These are phyloP conservation scores for Eledone cirrhosa DNA, from an alignment of 2,888 invertebrate species.

Conservation along the genomic window DNA sequence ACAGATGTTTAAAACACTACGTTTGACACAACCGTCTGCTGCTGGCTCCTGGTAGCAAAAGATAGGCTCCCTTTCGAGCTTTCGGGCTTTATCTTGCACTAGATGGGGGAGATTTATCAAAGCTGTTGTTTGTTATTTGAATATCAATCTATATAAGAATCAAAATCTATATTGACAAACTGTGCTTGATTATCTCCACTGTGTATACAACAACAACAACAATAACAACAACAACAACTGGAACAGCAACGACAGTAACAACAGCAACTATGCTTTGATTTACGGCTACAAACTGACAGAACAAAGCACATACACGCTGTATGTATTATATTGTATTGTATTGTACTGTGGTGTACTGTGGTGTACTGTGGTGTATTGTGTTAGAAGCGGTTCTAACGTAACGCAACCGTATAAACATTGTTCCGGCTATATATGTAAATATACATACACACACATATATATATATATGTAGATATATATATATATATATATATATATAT, in stretches of 20 bases:
- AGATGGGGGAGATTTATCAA: background rate
- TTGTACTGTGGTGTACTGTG: too few species aligned
- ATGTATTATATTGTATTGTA: too few species aligned
- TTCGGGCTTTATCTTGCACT: background rate
- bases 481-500: constrained; percentile 23
- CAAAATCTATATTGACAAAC: background rate
- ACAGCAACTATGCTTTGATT: too few species aligned
- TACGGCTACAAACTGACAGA: too few species aligned
- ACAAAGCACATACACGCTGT: too few species aligned
- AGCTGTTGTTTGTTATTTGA: background rate
- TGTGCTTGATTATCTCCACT: background rate
- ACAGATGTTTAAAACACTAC: too few species aligned
- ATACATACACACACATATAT: constrained; percentile 5
- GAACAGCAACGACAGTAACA: too few species aligned
- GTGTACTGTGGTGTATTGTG: too few species aligned
- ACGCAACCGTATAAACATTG: background rate
- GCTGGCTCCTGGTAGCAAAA: background rate
- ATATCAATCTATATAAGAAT: background rate
- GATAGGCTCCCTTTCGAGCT: background rate
- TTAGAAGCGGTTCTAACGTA: background rate
- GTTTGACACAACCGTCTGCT: too few species aligned
- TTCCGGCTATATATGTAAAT: background rate
- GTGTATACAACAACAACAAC: background rate
- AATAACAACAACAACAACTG: too few species aligned
- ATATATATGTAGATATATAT: constrained; percentile 10